Conservation (phyloP, 2,113 vertebrate species). For the Eublepharis macularius region DNA sequence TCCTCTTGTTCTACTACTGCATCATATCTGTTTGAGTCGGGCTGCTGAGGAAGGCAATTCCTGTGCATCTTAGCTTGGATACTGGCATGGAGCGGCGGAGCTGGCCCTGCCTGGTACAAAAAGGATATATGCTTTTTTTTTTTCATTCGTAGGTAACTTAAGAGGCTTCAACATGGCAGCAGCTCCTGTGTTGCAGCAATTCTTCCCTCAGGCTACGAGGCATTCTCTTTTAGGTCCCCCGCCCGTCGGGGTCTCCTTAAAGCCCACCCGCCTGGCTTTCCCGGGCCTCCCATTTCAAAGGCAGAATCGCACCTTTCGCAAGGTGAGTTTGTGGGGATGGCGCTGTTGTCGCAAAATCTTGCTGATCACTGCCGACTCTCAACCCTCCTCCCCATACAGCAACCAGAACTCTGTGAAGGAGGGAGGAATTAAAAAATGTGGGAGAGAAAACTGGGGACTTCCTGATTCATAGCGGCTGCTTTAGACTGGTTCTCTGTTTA, state of each 20-base stretch:
- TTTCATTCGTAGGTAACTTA: conserved; percentile 79
- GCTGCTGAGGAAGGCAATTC: too few relatives aligned
- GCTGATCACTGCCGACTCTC: background rate
- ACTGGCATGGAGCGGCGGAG: too few relatives aligned
- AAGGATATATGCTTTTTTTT: background rate
- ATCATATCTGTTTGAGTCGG: too few relatives aligned
- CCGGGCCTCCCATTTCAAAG: conserved; percentile 83
- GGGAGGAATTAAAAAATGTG: too few relatives aligned
- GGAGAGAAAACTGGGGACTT: too few relatives aligned
- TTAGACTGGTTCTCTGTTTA: too few relatives aligned
- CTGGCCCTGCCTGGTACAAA: background rate
- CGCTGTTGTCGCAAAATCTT: background rate
- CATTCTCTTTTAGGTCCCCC: conserved; percentile 93
- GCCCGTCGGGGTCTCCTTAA: conserved; percentile 91
- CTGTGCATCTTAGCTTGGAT: too few relatives aligned
- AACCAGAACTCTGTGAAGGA: too few relatives aligned
- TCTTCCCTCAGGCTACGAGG: conserved; percentile 88
- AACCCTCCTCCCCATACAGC: background rate
- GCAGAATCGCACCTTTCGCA: conserved; percentile 82
- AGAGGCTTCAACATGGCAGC: conserved; percentile 85
- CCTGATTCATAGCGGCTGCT: too few relatives aligned
- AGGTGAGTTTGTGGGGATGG: conserved; percentile 66
- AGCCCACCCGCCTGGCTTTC: conserved; percentile 83
- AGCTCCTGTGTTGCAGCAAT: conserved; percentile 87
- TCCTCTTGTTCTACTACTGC: too few relatives aligned